These are phyloP conservation scores for Rousettus madagascariensis DNA, from an alignment of 2,797 vertebrate species.

Conservation along the genomic window DNA sequence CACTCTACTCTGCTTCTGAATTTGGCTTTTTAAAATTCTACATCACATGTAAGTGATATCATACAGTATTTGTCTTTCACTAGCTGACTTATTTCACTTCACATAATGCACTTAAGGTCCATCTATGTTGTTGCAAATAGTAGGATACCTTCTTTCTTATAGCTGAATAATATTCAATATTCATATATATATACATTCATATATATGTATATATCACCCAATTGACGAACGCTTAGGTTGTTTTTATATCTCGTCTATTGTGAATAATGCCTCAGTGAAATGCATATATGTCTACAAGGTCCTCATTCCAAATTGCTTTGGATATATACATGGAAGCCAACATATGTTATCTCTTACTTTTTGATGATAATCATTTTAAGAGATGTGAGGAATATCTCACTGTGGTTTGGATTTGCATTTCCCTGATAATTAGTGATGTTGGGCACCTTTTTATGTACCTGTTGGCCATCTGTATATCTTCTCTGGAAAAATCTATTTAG, in stretches of 20 bases:
- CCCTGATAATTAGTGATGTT: not conserved
- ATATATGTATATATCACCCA: not conserved
- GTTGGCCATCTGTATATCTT: not conserved
- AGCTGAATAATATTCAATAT: not conserved
- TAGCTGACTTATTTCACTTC: not conserved
- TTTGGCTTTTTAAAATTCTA: not conserved
- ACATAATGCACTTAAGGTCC: not conserved
- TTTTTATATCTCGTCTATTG: not conserved
- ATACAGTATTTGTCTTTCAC: not conserved
- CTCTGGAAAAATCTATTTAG: not conserved
- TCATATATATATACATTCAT: not conserved
- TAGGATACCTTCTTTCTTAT: not conserved
- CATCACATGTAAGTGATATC: not conserved
- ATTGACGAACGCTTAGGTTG: no score
- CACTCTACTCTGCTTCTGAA: not conserved
- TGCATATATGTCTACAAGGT: not conserved
- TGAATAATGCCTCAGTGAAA: not conserved
- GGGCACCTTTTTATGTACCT: not conserved
- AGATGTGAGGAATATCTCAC: not conserved
- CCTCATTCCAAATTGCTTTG: not conserved
- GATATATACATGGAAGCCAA: not conserved
- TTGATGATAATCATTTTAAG: not conserved
- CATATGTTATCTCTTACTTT: not conserved
- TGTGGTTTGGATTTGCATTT: not conserved
- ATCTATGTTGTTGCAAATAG: not conserved